Percentiles rank a stretch among this genome's conserved stretches.
phyloP scores from a whole-genome alignment of 2,888 invertebrate species.

The Dyspetes luteomarginatus region DNA sequence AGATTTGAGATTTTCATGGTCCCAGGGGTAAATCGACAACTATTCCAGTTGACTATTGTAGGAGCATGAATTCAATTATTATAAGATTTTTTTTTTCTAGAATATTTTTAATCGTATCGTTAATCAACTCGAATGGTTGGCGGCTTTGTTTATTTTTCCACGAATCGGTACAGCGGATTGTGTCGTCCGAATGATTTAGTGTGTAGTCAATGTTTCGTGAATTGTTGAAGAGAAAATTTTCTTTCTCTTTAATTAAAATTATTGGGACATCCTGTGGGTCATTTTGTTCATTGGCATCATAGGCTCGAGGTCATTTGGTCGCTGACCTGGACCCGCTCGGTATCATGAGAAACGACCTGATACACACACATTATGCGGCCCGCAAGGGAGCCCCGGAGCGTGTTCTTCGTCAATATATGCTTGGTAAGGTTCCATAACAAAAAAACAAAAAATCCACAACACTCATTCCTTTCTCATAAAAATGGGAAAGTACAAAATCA shows the following conservation, averaged over 20 bases:
- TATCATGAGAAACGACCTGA: conserved; percentile 91
- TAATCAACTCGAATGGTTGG: conserved; percentile 41
- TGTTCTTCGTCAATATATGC: conserved; percentile 87
- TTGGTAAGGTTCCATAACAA: conserved; percentile 84
- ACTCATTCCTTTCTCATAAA: conserved; percentile 19
- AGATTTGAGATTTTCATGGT: conserved; percentile 28
- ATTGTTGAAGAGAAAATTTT: conserved; percentile 45
- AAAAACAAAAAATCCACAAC: conserved; percentile 33
- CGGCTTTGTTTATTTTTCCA: conserved; percentile 36
- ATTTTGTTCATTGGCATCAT: conserved; percentile 77
- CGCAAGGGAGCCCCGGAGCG: conserved; percentile 86
- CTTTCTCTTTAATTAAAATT: conserved; percentile 67
- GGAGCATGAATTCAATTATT: conserved; percentile 37
- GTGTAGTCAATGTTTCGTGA: conserved; percentile 50
- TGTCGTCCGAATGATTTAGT: conserved; percentile 42
- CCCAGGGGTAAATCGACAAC: neutral
- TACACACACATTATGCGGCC: conserved; percentile 84
- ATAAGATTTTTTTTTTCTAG: neutral
- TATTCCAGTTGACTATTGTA: conserved; percentile 33
- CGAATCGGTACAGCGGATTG: conserved; percentile 18
- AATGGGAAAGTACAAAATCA: conserved; percentile 26
- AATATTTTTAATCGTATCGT: neutral
- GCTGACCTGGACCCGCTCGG: conserved; percentile 97
- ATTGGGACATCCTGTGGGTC: conserved; percentile 69
- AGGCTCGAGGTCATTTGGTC: conserved; percentile 97